A percentile compares a stretch with the other conserved stretches of the same genome.
These are phyloP conservation scores for Esox masquinongy DNA, from an alignment of 2,797 vertebrate genomes.

Conservation along the genomic window DNA sequence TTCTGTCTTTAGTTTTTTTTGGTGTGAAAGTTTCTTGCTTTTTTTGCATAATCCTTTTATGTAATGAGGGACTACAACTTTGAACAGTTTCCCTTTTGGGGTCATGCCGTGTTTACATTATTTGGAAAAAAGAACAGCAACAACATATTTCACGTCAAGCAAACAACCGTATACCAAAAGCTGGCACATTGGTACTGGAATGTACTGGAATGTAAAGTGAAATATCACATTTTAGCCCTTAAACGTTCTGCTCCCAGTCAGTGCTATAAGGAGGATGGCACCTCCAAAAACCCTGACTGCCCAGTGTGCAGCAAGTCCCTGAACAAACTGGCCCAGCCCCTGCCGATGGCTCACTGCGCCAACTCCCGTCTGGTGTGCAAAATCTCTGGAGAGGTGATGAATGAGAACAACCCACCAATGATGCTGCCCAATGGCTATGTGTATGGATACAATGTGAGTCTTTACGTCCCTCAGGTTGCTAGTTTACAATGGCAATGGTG, in stretches of 20 bases:
- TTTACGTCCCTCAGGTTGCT: not conserved
- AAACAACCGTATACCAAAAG: not conserved
- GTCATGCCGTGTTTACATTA: too few relatives aligned
- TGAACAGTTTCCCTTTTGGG: too few relatives aligned
- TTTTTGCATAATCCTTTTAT: too few relatives aligned
- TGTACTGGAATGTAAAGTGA: too few relatives aligned
- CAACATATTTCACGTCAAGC: too few relatives aligned
- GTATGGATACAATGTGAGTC: slow-evolving; percentile 98
- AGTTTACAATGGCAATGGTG: not conserved
- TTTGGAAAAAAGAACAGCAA: too few relatives aligned
- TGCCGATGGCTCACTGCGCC: slow-evolving; percentile 99
- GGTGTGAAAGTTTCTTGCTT: too few relatives aligned
- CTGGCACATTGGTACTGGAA: not conserved
- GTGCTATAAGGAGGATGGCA: slow-evolving; percentile 98
- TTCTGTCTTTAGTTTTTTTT: not conserved
- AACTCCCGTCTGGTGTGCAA: slow-evolving; percentile 99
- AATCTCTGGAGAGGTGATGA: slow-evolving; percentile 99
- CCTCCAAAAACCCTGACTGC: slow-evolving; percentile 98
- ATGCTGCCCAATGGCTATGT: slow-evolving; percentile 99
- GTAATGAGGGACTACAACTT: too few relatives aligned
- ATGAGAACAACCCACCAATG: slow-evolving; percentile 99
- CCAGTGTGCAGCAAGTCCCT: slow-evolving; percentile 99
- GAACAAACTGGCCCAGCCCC: slow-evolving; percentile 96
- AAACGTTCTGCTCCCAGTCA: slow-evolving; percentile 76
- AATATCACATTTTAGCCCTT: not conserved